These are phyloP conservation scores for Acleris emargana DNA, from an alignment of 2,888 invertebrate genomes.

Conservation along the genomic window DNA sequence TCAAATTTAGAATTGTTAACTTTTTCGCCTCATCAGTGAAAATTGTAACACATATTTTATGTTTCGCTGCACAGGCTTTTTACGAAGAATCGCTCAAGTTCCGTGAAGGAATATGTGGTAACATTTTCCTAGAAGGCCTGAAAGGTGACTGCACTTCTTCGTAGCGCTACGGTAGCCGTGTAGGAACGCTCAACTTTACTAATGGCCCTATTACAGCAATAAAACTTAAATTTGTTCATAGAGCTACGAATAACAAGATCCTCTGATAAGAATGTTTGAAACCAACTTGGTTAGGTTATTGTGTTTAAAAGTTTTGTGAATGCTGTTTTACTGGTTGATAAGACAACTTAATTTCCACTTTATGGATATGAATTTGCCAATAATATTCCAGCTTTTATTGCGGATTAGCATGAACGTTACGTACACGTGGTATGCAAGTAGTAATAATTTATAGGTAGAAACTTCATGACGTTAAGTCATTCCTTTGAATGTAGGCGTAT, in stretches of 20 bases:
- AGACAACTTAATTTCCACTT: not conserved
- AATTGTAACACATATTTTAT: constrained; percentile 1
- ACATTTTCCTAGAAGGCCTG: constrained; percentile 46
- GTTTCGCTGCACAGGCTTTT: not conserved
- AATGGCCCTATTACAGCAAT: constrained; percentile 54
- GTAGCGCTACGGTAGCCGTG: constrained; percentile 58
- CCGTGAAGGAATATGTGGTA: constrained; percentile 32
- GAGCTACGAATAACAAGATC: constrained; percentile 52
- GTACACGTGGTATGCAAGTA: too few species aligned
- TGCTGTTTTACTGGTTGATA: too few species aligned
- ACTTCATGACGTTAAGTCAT: too few species aligned
- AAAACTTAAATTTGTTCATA: constrained; percentile 57
- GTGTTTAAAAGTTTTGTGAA: not conserved
- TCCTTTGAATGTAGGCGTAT: too few species aligned
- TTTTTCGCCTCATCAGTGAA: not conserved
- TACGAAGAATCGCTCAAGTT: not conserved
- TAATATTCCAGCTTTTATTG: too few species aligned
- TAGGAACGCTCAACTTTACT: constrained; percentile 58
- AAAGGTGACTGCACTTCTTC: constrained; percentile 76
- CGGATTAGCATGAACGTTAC: too few species aligned
- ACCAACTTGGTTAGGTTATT: constrained; percentile 20
- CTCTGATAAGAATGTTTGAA: constrained; percentile 38
- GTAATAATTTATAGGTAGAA: too few species aligned
- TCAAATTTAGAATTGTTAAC: not conserved
- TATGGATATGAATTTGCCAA: too few species aligned